Evolutionary conservation across 2,797 vertebrate genomes (phyloP).

Genomic region (Anguilla anguilla): DNA sequence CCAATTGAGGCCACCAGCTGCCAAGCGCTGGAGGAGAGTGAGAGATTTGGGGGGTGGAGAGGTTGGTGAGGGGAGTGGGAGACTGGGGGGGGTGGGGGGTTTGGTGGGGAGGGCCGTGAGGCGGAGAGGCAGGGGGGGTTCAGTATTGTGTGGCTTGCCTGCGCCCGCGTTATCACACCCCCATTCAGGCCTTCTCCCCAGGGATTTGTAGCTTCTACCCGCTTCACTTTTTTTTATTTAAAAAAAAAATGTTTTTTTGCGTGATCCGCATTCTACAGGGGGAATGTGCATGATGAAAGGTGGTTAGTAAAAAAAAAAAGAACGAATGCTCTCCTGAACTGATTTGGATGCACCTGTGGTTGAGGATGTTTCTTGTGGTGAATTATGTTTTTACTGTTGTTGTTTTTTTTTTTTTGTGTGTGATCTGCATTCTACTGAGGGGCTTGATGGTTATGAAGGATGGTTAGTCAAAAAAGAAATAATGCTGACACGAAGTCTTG

Average conservation of each 20-base stretch:
- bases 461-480: not conserved
- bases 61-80: not conserved
- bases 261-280: not conserved
- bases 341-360: constrained; percentile 41
- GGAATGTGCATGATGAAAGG: not conserved
- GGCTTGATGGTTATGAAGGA: not conserved
- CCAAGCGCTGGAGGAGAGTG: not conserved
- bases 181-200: not conserved
- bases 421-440: not conserved
- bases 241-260: not conserved
- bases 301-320: not conserved
- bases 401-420: not conserved
- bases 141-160: not conserved
- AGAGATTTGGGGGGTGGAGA: not conserved
- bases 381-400: not conserved
- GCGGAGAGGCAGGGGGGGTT: not conserved
- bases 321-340: constrained; percentile 23
- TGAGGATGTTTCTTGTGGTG: constrained; percentile 31
- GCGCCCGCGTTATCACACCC: not conserved
- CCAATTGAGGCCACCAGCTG: not conserved
- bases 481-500: constrained; percentile 1
- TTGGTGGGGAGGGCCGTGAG: too few species aligned
- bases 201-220: not conserved
- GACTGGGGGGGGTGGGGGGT: too few species aligned
- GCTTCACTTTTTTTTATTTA: not conserved